Base-by-base conservation (phyloP, 2,113 vertebrate genomes). In the Balaeniceps rex region DNA sequence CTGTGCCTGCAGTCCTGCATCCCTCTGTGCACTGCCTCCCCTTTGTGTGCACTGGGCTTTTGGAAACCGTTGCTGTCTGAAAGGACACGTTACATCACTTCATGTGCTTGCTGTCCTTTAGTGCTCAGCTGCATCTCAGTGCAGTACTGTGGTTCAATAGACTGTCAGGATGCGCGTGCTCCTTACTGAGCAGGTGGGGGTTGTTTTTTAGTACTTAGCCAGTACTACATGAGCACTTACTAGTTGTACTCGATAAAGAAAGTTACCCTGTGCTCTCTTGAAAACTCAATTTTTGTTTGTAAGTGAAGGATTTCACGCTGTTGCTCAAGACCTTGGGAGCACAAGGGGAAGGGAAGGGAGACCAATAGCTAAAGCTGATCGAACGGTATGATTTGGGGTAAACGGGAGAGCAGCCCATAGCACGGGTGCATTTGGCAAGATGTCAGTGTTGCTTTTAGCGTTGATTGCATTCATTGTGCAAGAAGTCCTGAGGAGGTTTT, bases 61-160 rank as follows among this genome's bases (percentile, higher is more conserved):
- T 3, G 1, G 26, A 14, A 57, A 1, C 11, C 5, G 22, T 9
- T 15, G 13, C 38, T 36, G 34, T 21, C 42, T 28, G 42, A 25
- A 31, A 65, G 70, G 70, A 28, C 16, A 3, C 0, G 0, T 70
- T 49, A 7, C 34, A 2, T 88, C 19, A 4, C 23, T 12, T 46
- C 24, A 1, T 1, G 23, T 42, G 10, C 19, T 24, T 55, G 31
- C 44, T 0, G 0, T 38, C 40, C 49, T 34, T 8, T 6, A 15
- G 38, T 11, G n/a, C n/a, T 55, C 31, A 17, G 42, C 60, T 21
- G 36, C 8, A 0, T 36, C 52, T 38, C 3, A 0, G 23, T 19
- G 12, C 72, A 26, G 38, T 11, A 3, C 24, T 29, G 10, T 6
- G 51, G 11, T 22, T 83, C 68, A 6, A 0, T 2, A 33, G 49